Percentiles rank a stretch among this genome's conserved stretches.
Evolutionary conservation across 1,140 invertebrate species (phyloP).

Genomic region (Pinna nobilis): DNA sequence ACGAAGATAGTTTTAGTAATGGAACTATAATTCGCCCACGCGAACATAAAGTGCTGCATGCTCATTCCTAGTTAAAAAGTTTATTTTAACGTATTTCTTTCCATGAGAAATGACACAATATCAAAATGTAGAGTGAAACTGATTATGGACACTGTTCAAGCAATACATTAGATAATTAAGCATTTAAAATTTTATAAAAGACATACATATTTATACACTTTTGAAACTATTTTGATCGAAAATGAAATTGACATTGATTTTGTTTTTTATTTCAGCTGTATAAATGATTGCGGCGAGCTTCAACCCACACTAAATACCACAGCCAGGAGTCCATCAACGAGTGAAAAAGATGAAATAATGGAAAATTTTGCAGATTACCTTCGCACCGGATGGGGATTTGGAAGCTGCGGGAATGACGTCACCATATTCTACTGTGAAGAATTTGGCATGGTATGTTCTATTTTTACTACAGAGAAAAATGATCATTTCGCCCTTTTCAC

Average conservation of each 20-base stretch:
- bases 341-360: slow-evolving; percentile 19
- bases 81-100: too few species aligned
- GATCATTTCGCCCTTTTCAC: background rate
- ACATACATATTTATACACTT: too few species aligned
- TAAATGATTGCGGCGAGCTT: slow-evolving; percentile 41
- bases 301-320: slow-evolving; percentile 26
- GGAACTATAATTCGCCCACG: too few species aligned
- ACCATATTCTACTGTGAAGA: slow-evolving; percentile 36
- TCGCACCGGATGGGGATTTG: slow-evolving; percentile 34
- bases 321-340: background rate
- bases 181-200: too few species aligned
- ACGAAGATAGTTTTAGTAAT: too few species aligned
- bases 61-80: too few species aligned
- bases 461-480: background rate
- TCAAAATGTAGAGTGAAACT: too few species aligned
- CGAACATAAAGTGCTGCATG: too few species aligned
- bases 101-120: too few species aligned
- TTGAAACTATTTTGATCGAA: background rate
- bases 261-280: slow-evolving; percentile 27
- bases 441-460: slow-evolving; percentile 20
- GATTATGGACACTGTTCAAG: too few species aligned
- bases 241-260: background rate
- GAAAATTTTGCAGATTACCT: slow-evolving; percentile 39
- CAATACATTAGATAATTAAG: too few species aligned
- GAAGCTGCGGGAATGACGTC: slow-evolving; percentile 42